Evolutionary conservation across 2,113 vertebrate species (phyloP).

Genomic region (Cyphomyrus discorhynchus): DNA sequence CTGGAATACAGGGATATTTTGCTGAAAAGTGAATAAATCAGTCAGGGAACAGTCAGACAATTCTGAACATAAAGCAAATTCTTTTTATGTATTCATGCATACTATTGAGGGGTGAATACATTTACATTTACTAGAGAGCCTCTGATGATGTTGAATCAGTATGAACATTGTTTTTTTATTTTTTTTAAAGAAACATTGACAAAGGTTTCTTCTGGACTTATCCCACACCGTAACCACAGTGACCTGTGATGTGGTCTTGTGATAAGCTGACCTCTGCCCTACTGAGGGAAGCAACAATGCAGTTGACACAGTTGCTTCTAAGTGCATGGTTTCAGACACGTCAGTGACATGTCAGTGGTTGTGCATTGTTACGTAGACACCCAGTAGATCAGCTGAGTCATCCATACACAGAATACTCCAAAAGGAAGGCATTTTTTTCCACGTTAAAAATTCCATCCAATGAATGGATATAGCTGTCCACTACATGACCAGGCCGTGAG

Average conservation of each 20-base stretch:
- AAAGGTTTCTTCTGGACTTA: conserved; percentile 4
- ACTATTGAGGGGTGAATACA: background rate
- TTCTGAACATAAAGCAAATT: conserved; percentile 36
- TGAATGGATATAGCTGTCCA: background rate
- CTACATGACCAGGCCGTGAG: background rate
- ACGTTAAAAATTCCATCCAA: background rate
- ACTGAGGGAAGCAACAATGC: background rate
- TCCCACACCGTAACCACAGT: background rate
- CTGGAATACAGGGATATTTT: background rate
- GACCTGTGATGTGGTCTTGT: conserved; percentile 23
- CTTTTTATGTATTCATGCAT: conserved; percentile 28
- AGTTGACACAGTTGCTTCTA: conserved; percentile 16
- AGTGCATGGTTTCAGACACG: conserved; percentile 25
- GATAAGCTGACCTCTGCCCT: conserved; percentile 32
- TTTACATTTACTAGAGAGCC: background rate
- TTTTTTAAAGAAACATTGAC: background rate
- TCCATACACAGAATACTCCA: background rate
- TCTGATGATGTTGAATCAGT: conserved; percentile 39
- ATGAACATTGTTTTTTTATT: conserved; percentile 24
- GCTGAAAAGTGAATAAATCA: conserved; percentile 24
- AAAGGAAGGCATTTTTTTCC: background rate
- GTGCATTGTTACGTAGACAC: background rate
- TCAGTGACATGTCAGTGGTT: background rate
- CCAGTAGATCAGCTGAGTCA: background rate
- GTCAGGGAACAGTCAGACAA: background rate